Base-by-base conservation (phyloP, 1,140 invertebrate genomes). In the Philotrypesis tridentata region DNA sequence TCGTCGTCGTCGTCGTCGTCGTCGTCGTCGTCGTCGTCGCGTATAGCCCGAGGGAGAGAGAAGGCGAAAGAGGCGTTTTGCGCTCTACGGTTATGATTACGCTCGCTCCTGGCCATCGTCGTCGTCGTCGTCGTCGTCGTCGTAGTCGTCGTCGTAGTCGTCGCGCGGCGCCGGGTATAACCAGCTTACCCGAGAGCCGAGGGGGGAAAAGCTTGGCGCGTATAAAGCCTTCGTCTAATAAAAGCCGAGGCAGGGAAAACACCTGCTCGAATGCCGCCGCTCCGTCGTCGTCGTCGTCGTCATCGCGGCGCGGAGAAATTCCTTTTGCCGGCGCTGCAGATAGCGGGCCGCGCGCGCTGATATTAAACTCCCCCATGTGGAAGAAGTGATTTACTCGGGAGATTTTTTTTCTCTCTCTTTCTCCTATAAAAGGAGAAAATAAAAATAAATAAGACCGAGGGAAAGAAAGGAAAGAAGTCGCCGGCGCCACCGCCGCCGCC, bases 41-140 rank as follows among this genome's bases (percentile, higher is more conserved):
- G n/a, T n/a, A 55, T 55, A 55, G 48, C 48, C 48, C 48, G 21
- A 5, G 48, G 48, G 48, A n/a, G 48, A 1, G 48, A 14, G 48
- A 55, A 21, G 23, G 27, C n/a, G n/a, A n/a, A n/a, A n/a, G 23
- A 21, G 37, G 40, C 63, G 63, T 65, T 65, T 65, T 65, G 27
- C 63, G 63, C 63, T 65, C 63, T 65, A 65, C 63, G 63, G 27
- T 65, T 65, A 65, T 65, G 63, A 65, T 65, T 65, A 29, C 63
- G 27, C 23, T 63, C 25, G 60, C 25, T 43, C n/a, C 7, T 43
- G 40, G 40, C 40, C 40, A 14, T 11, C 12, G 33, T 8, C 40
- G n/a, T n/a, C n/a, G n/a, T n/a, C n/a, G n/a, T n/a, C n/a, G n/a
- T n/a, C n/a, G n/a, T n/a, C n/a, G n/a, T n/a, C n/a, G n/a, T n/a